These are phyloP conservation scores for Fabriciana adippe DNA, from an alignment of 2,888 invertebrate species.

Conservation along the genomic window DNA sequence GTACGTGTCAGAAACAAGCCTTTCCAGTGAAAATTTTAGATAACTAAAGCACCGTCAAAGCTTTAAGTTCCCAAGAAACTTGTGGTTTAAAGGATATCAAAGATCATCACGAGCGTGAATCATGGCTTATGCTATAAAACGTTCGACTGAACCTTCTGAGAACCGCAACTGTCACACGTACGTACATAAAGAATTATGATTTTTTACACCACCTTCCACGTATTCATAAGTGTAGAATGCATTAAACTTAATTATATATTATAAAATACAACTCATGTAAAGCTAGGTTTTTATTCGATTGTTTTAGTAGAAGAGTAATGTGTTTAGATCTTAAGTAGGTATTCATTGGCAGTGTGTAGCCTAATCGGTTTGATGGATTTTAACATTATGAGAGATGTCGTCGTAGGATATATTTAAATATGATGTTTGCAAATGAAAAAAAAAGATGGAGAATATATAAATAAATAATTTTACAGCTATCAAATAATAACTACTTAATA, in stretches of 20 bases:
- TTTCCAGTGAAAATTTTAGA: conserved; percentile 25
- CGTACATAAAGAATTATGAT: conserved; percentile 28
- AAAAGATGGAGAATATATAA: too few relatives aligned
- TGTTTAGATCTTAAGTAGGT: too few relatives aligned
- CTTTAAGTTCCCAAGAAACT: conserved; percentile 33
- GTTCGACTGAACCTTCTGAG: conserved; percentile 62
- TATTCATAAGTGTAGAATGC: conserved; percentile 4
- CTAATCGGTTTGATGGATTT: too few relatives aligned
- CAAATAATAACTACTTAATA: too few relatives aligned
- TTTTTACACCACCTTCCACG: conserved; percentile 18
- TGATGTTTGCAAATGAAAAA: too few relatives aligned
- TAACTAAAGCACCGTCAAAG: conserved; percentile 20
- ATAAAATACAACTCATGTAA: too few relatives aligned
- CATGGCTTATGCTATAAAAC: conserved; percentile 60
- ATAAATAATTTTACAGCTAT: too few relatives aligned
- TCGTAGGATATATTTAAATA: neutral
- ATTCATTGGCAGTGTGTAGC: too few relatives aligned
- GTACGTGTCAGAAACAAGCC: conserved; percentile 1
- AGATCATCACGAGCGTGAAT: conserved; percentile 67
- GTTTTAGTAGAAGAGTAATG: too few relatives aligned
- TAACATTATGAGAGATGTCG: too few relatives aligned
- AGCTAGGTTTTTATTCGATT: too few relatives aligned
- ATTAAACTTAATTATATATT: conserved; percentile 1
- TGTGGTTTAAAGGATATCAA: conserved; percentile 52
- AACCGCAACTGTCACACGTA: conserved; percentile 45